phyloP scores from a whole-genome alignment of 2,888 invertebrate species.

The Lomographa bimaculata region DNA sequence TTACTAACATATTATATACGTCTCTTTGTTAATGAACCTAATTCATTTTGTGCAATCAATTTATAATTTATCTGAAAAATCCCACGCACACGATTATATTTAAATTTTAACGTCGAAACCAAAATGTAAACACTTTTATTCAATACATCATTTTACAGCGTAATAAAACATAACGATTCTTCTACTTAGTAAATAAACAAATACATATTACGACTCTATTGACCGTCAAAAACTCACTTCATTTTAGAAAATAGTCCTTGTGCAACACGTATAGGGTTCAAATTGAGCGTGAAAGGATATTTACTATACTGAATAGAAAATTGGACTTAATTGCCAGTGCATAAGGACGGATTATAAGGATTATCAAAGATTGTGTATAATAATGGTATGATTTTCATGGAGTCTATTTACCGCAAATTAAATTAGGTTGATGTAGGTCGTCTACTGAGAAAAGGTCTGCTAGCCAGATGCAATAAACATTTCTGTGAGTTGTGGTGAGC shows the following conservation, averaged over 20 bases:
- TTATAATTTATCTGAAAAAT: too few relatives aligned
- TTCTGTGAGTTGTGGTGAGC: too few relatives aligned
- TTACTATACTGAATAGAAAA: constrained; percentile 1
- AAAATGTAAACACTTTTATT: constrained; percentile 31
- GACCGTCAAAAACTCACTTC: not conserved
- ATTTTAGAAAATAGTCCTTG: constrained; percentile 16
- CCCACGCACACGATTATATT: too few relatives aligned
- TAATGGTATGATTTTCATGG: constrained; percentile 12
- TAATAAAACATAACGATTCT: constrained; percentile 32
- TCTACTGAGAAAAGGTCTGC: not conserved
- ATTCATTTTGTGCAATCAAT: too few relatives aligned
- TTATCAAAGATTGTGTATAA: constrained; percentile 3
- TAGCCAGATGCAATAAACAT: not conserved
- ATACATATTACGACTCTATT: constrained; percentile 24
- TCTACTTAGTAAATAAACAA: constrained; percentile 33
- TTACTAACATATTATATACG: too few relatives aligned
- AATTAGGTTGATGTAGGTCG: constrained; percentile 21
- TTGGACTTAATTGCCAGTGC: constrained; percentile 1
- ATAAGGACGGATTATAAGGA: too few relatives aligned
- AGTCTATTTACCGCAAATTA: constrained; percentile 26
- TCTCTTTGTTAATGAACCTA: too few relatives aligned
- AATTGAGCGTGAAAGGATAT: constrained; percentile 8
- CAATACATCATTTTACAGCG: constrained; percentile 27
- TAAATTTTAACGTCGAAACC: too few relatives aligned
- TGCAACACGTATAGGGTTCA: constrained; percentile 1